Conservation (phyloP, 2,888 invertebrate species). For the Drosophila tripunctata region DNA sequence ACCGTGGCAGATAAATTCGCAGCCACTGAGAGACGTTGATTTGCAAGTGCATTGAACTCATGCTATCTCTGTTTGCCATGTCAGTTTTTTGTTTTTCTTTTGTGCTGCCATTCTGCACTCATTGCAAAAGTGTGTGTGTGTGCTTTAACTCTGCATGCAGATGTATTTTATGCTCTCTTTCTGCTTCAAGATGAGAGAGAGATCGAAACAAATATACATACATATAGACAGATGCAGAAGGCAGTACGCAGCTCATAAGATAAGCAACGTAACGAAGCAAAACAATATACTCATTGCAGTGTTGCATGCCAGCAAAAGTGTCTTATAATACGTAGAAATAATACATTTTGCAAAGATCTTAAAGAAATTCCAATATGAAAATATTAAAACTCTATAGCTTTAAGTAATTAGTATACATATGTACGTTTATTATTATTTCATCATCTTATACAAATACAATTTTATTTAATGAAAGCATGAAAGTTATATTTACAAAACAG, state of each 20-base stretch:
- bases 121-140: conserved; percentile 5
- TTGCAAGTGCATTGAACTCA: conserved; percentile 64
- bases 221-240: too few relatives aligned
- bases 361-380: too few relatives aligned
- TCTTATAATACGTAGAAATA: too few relatives aligned
- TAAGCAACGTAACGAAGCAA: too few relatives aligned
- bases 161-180: conserved; percentile 29
- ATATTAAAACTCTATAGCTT: too few relatives aligned
- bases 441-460: too few relatives aligned
- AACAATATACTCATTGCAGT: not conserved
- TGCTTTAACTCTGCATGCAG: not conserved
- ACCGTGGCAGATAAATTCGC: conserved; percentile 5
- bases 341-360: too few relatives aligned
- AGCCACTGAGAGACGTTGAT: conserved; percentile 17
- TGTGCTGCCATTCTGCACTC: conserved; percentile 24
- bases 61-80: conserved; percentile 40
- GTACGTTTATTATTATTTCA: too few relatives aligned
- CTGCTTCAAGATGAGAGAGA: not conserved
- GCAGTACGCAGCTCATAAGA: too few relatives aligned
- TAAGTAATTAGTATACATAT: too few relatives aligned
- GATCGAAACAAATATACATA: not conserved
- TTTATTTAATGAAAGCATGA: too few relatives aligned
- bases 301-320: not conserved
- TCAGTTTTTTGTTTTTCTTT: conserved; percentile 36
- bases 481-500: too few relatives aligned